A percentile compares a stretch with the other conserved stretches of the same genome.
Evolutionary conservation across 2,888 invertebrate genomes (phyloP).

Genomic region (Nymphalis c-album): DNA sequence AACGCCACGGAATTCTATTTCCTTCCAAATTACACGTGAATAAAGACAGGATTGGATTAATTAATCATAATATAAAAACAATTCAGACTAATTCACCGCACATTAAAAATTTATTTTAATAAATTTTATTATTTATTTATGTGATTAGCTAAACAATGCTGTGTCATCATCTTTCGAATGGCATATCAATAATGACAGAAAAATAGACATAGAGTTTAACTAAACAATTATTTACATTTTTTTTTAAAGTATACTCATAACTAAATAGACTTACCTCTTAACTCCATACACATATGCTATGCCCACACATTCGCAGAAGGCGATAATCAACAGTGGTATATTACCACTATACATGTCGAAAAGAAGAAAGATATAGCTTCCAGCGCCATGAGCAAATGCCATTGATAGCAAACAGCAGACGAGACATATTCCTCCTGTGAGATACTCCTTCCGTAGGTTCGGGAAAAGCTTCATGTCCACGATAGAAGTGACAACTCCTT

Average conservation of each 20-base stretch:
- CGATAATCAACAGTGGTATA: constrained; percentile 94
- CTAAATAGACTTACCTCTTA: constrained; percentile 84
- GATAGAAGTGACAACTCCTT: constrained; percentile 97
- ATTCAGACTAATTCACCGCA: too few relatives aligned
- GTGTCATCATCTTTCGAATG: too few relatives aligned
- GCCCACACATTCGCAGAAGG: constrained; percentile 94
- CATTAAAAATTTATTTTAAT: too few relatives aligned
- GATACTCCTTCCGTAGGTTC: constrained; percentile 92
- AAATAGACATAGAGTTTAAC: too few relatives aligned
- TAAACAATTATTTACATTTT: too few relatives aligned
- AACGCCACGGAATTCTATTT: background rate
- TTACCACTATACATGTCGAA: constrained; percentile 97
- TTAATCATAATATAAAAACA: too few relatives aligned
- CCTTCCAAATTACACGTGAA: too few relatives aligned
- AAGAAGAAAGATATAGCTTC: constrained; percentile 95
- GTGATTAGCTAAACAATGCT: too few relatives aligned
- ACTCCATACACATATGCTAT: constrained; percentile 97
- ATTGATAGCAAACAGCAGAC: constrained; percentile 92
- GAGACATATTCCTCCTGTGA: constrained; percentile 91
- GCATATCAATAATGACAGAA: too few relatives aligned
- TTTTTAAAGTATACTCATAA: too few relatives aligned
- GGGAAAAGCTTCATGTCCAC: constrained; percentile 97
- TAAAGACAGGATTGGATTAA: too few relatives aligned
- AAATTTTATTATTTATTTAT: too few relatives aligned
- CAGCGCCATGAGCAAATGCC: constrained; percentile 95